Evolutionary conservation across 1,140 invertebrate species (phyloP), one percentile per base, ranked within the genome.

Genomic region (Druon quercuslanigerum): DNA sequence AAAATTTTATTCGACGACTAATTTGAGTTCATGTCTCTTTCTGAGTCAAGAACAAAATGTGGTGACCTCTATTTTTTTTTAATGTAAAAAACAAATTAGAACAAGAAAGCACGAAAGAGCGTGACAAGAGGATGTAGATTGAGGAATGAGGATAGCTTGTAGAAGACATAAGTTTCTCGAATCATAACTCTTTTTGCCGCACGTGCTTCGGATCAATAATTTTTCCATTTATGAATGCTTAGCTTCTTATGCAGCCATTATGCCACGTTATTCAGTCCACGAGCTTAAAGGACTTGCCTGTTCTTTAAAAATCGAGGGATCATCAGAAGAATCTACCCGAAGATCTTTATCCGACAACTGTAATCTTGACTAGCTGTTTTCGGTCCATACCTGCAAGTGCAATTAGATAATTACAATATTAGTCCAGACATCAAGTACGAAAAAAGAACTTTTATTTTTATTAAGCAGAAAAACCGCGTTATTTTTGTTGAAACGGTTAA

Each of bases 221-320:
- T 66, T 66, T 66, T 66, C 57, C 16, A 66, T 66, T 66, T 66
- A 66, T 66, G 57, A 33, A 66, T 66, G 40, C 57, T 66, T 25
- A 13, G 14, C 57, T 66, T 66, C 57, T 66, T 66, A 40, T 33
- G 20, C 20, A 14, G 20, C 57, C 57, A 66, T 66, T 66, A 66
- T 40, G 40, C 57, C 57, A 66, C 11, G 25, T 66, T 66, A 66
- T 66, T 20, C 57, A 66, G 57, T 25, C 25, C 57, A 13, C 13
- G 57, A 14, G 40, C 25, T 66, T 66, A 66, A 66, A 66, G 57
- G 57, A 25, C 57, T 66, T 66, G 40, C 25, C 57, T 66, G 20
- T 66, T 66, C 40, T 25, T 66, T 66, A 66, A 66, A 66, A 66
- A 3, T 40, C 20, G 20, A 66, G 57, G 25, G 25, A 25, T 66